Percentiles rank a stretch among this genome's conserved stretches.
Evolutionary conservation across 2,113 vertebrate species (phyloP).

Genomic region (Phrynosoma platyrhinos): DNA sequence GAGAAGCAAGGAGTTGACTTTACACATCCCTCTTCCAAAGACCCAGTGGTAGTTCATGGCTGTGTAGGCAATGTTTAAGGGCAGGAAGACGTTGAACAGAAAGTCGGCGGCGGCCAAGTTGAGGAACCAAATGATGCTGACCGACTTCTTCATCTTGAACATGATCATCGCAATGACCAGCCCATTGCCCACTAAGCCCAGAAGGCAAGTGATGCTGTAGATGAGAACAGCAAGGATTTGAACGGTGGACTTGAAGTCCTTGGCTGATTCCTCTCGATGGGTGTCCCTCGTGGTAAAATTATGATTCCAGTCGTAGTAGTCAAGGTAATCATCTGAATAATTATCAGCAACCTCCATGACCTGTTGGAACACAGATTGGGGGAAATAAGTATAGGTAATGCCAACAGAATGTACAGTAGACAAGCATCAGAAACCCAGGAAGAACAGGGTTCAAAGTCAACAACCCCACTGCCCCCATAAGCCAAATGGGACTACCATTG

Average conservation of each 20-base stretch:
- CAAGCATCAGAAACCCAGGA: neutral
- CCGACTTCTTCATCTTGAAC: constrained; percentile 89
- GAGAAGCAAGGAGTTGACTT: constrained; percentile 85
- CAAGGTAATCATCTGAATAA: constrained; percentile 31
- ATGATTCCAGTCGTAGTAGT: neutral
- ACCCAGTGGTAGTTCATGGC: constrained; percentile 86
- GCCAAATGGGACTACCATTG: too few species aligned
- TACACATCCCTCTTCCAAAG: constrained; percentile 90
- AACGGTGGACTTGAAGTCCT: neutral
- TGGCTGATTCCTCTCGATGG: neutral
- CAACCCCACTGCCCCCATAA: too few species aligned
- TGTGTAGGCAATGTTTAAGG: constrained; percentile 80
- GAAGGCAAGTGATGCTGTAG: constrained; percentile 81
- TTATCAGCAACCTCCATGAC: constrained; percentile 49
- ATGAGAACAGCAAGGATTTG: constrained; percentile 75
- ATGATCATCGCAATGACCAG: constrained; percentile 88
- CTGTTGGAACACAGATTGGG: neutral
- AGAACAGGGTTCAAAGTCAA: neutral
- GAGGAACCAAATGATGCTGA: constrained; percentile 93
- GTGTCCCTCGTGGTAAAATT: neutral
- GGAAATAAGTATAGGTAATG: neutral
- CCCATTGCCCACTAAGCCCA: constrained; percentile 89
- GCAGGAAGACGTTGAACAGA: constrained; percentile 89
- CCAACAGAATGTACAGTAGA: neutral
- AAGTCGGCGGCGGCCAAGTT: constrained; percentile 92